phyloP scores from a whole-genome alignment of 2,797 vertebrate species.

The Anguilla pacifica region DNA sequence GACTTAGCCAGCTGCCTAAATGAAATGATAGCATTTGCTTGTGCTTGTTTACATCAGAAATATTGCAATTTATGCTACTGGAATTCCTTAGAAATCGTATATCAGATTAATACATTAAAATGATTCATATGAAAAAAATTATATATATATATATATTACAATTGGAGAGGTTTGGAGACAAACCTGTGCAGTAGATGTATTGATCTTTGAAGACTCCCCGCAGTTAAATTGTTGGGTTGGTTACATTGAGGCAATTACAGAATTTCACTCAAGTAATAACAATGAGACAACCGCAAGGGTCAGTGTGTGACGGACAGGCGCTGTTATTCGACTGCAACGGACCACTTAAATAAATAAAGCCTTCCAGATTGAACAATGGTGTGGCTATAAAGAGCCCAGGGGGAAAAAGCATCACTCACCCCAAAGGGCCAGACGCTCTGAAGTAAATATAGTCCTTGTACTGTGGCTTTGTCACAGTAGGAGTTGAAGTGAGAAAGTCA shows the following conservation, averaged over 20 bases:
- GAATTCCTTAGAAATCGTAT: too few species aligned
- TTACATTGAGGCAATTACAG: background rate
- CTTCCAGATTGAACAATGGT: background rate
- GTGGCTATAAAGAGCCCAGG: background rate
- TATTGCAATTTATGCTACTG: background rate
- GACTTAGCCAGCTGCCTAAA: background rate
- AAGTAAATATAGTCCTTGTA: background rate
- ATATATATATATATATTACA: too few species aligned
- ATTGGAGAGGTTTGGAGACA: background rate
- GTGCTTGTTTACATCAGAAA: background rate
- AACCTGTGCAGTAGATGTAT: background rate
- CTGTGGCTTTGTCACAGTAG: background rate
- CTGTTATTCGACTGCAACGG: background rate
- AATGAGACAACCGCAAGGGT: background rate
- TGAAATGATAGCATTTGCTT: background rate
- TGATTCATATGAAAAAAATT: background rate
- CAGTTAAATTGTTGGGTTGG: background rate
- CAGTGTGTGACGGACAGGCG: background rate
- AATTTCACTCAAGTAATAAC: constrained; percentile 20
- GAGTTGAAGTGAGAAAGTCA: background rate
- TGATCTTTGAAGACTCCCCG: background rate
- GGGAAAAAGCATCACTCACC: background rate
- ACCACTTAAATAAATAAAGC: background rate
- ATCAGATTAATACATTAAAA: background rate
- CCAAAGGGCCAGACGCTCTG: background rate